A percentile compares a stretch with the other conserved stretches of the same genome.
phyloP scores from a whole-genome alignment of 2,888 invertebrate species.

The Erebia epiphron region DNA sequence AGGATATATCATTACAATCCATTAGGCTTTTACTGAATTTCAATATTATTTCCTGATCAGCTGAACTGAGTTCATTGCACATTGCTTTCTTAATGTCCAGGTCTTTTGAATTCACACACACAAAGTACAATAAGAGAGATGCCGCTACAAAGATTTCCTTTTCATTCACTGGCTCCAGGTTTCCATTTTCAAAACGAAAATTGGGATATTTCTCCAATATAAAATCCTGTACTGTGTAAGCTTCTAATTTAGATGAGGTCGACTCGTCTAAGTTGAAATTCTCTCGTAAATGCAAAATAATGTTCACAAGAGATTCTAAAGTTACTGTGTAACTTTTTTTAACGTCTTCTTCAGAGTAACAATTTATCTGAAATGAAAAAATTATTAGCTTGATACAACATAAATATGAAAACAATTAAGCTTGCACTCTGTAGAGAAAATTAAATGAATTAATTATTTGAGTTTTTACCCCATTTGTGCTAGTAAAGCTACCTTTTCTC shows the following conservation, averaged over 20 bases:
- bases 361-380: conserved; percentile 66
- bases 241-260: conserved; percentile 67
- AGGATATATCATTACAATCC: conserved; percentile 68
- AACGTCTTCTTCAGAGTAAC: conserved; percentile 62
- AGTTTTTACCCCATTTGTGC: no score
- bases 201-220: conserved; percentile 76
- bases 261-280: conserved; percentile 71
- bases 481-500: no score
- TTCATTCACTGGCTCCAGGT: conserved; percentile 53
- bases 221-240: conserved; percentile 67
- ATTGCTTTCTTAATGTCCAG: conserved; percentile 80
- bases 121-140: conserved; percentile 78
- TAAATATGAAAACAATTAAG: background rate
- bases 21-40: conserved; percentile 79
- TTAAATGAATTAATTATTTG: no score
- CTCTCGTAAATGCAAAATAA: conserved; percentile 68
- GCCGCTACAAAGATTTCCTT: conserved; percentile 69
- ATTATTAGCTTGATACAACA: background rate
- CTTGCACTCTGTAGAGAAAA: no score
- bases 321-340: conserved; percentile 53
- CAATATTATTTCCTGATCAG: conserved; percentile 80
- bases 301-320: conserved; percentile 58
- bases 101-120: conserved; percentile 80
- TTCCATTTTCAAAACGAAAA: conserved; percentile 70
- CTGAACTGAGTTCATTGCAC: conserved; percentile 76